Evolutionary conservation across 2,797 vertebrate genomes (phyloP).

Genomic region (Dryobates pubescens): DNA sequence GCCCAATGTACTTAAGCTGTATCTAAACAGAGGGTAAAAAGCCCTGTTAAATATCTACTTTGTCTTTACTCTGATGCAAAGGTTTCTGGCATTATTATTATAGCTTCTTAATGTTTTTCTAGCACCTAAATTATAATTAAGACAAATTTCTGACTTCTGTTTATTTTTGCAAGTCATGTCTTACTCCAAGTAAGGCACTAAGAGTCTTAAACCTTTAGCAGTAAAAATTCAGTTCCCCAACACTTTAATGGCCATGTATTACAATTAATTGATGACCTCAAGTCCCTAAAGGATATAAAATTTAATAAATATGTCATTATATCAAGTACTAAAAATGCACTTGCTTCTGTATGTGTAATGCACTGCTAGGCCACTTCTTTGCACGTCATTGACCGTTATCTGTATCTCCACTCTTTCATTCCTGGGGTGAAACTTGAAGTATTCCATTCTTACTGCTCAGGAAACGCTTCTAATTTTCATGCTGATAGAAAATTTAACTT

Average conservation of each 20-base stretch:
- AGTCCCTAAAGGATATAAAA: constrained; percentile 19
- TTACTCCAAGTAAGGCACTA: not conserved
- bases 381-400: constrained; percentile 59
- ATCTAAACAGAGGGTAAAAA: not conserved
- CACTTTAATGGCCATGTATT: not conserved
- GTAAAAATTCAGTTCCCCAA: not conserved
- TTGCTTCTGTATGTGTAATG: constrained; percentile 36
- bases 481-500: constrained; percentile 73
- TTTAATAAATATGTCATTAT: constrained; percentile 25
- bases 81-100: not conserved
- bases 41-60: not conserved
- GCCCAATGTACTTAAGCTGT: not conserved
- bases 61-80: not conserved
- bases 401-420: constrained; percentile 59
- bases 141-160: not conserved
- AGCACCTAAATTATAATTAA: not conserved
- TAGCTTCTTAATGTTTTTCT: not conserved
- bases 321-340: constrained; percentile 17
- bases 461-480: constrained; percentile 66
- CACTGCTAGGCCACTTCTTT: constrained; percentile 37
- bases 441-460: constrained; percentile 51
- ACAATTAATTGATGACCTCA: constrained; percentile 55
- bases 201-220: not conserved
- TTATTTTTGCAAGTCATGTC: not conserved
- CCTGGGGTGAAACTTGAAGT: constrained; percentile 58